These are phyloP conservation scores for Microtus obscurus DNA, from an alignment of 2,797 vertebrate species.

Conservation along the genomic window DNA sequence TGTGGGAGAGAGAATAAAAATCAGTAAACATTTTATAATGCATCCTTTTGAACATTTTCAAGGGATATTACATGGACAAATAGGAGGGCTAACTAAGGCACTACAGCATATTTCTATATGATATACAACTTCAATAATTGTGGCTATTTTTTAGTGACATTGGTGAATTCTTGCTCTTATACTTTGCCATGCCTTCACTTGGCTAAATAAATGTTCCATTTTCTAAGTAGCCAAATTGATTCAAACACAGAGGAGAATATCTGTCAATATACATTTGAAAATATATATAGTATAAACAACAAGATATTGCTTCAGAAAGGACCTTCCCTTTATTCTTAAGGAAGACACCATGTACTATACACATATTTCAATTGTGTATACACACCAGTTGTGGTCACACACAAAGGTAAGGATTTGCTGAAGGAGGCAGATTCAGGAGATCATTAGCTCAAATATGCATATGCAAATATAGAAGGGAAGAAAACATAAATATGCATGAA, in stretches of 20 bases:
- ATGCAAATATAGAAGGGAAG: conserved; percentile 46
- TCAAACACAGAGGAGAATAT: conserved; percentile 43
- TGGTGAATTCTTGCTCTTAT: conserved; percentile 36
- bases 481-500: conserved; percentile 58
- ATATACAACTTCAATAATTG: conserved; percentile 39
- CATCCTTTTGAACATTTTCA: conserved; percentile 13
- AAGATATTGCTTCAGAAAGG: conserved; percentile 46
- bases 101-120: background rate
- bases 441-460: conserved; percentile 7
- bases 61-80: background rate
- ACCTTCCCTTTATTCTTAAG: conserved; percentile 63
- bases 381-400: background rate
- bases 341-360: background rate
- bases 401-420: background rate
- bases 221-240: conserved; percentile 62
- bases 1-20: conserved; percentile 52
- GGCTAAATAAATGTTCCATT: conserved; percentile 44
- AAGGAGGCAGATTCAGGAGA: background rate
- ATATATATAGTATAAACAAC: conserved; percentile 30
- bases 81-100: background rate
- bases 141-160: conserved; percentile 19
- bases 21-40: conserved; percentile 42
- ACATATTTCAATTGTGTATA: conserved; percentile 36
- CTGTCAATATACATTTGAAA: conserved; percentile 27
- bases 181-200: conserved; percentile 43